Evolutionary conservation across 2,888 invertebrate species (phyloP), one percentile per base, ranked within the genome.

Genomic region (Diogma glabrata): DNA sequence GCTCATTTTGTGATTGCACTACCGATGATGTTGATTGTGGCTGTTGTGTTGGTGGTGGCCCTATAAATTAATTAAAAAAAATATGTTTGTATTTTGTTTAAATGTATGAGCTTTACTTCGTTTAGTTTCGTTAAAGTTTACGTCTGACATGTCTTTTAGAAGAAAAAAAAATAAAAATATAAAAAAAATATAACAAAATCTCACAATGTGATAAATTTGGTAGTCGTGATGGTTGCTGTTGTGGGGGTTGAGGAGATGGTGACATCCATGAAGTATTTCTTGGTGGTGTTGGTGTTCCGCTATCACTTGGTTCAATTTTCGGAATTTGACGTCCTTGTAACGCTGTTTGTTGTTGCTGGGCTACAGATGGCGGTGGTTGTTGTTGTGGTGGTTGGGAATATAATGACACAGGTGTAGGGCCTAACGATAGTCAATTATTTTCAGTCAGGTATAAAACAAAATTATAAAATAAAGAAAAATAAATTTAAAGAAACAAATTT

Each of bases 181-280:
- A 53, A 49, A 46, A 46, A 45, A 50, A 33, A 55, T 30, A 50
- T 50, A 50, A 54, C 23, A 12, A 49, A 60, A 52, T 58, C 69
- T 69, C 69, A 70, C 70, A 65, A 64, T 69, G 69, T 59, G 65
- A 59, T 63, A 63, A 63, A 56, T 61, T 61, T 56, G 60, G 61
- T 54, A 68, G 61, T 58, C 67, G 68, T 50, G 66, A 65, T 47
- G 66, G 67, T 48, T 66, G 67, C 22, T 43, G 43, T 43, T 43
- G 43, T n/a, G n/a, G n/a, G n/a, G 43, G 22, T 43, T 43, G 43
- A 50, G 66, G 65, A 46, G 66, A 66, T 49, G 67, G 67, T 55
- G 65, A 64, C 65, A 68, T 67, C 68, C 70, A 69, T 48, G 66
- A 61, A 57, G 62, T 64, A 52, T 68, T 43, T 43, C 43, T 43